Evolutionary conservation across 2,888 invertebrate species (phyloP), one percentile per base, ranked within the genome.

Genomic region (Drosophila niveifrons): DNA sequence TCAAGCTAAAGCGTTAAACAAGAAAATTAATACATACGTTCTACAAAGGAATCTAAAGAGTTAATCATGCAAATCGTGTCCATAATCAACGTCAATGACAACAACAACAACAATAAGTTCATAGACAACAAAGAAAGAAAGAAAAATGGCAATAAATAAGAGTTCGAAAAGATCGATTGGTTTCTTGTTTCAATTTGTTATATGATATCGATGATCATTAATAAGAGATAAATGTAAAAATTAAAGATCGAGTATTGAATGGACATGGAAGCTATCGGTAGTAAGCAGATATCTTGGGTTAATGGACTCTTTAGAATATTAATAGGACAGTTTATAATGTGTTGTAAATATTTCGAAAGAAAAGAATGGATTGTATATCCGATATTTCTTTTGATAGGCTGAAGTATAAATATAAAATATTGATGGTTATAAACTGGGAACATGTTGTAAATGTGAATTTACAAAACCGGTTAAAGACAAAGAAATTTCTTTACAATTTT

Each of bases 21-120:
- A 81, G 71, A 65, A 75, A 72, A 63, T 62, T 65, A 81, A 78
- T 86, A 75, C 39, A n/a, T 36, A 36, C 68, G 68, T 72, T 62
- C 72, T 50, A 66, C 44, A 46, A 59, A 63, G 63, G 44, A 51
- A 64, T 55, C 70, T 55, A 41, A 68, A 65, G 55, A 72, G 70
- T 67, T 81, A 68, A 81, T 72, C 84, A 82, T 82, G 81, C 84
- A 82, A 75, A 82, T 87, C 79, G 76, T 72, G 79, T 67, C 51
- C 65, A 66, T 61, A 44, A 65, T 10, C 28, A 57, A 64, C 34
- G 28, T 9, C 17, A 70, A 31, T 43, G 58, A 46, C 52, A 52
- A 67, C 10, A 79, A 48, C 18, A 56, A 51, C 23, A 23, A 23
- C 23, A 0, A 23, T 6, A 0, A 23, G 8, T 6, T 55, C 23